These are phyloP conservation scores for Apocheima hispidaria DNA, from an alignment of 2,888 invertebrate species.

Conservation along the genomic window DNA sequence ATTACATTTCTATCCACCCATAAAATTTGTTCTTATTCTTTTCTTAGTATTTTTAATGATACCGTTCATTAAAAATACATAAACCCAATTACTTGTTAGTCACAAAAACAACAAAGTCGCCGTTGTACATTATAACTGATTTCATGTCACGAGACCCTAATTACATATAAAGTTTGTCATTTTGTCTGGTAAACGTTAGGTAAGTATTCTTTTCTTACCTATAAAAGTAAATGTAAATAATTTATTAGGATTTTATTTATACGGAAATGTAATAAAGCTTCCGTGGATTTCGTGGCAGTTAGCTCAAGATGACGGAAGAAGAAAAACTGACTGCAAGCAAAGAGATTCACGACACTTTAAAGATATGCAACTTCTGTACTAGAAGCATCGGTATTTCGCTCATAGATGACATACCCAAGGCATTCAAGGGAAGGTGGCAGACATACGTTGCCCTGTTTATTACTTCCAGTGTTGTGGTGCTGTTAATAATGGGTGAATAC, in stretches of 20 bases:
- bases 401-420: conserved; percentile 53
- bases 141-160: background rate
- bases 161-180: background rate
- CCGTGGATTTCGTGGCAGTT: background rate
- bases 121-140: background rate
- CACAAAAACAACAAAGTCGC: background rate
- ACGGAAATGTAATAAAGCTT: background rate
- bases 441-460: conserved; percentile 48
- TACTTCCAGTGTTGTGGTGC: conserved; percentile 52
- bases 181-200: too few species aligned
- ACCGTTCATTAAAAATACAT: conserved; percentile 1
- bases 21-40: too few species aligned
- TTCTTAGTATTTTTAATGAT: too few species aligned
- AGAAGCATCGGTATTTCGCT: conserved; percentile 63
- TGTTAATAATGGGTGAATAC: conserved; percentile 60
- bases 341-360: conserved; percentile 63
- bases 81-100: background rate
- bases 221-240: background rate
- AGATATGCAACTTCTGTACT: conserved; percentile 63
- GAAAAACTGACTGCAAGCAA: conserved; percentile 44
- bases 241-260: background rate
- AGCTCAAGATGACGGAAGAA: conserved; percentile 31
- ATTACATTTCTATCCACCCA: too few species aligned
- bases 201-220: background rate
- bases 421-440: conserved; percentile 47